Percentiles rank a stretch among this genome's conserved stretches.
phyloP scores from a whole-genome alignment of 1,140 invertebrate species.

The Caenorhabditis inopinata region DNA sequence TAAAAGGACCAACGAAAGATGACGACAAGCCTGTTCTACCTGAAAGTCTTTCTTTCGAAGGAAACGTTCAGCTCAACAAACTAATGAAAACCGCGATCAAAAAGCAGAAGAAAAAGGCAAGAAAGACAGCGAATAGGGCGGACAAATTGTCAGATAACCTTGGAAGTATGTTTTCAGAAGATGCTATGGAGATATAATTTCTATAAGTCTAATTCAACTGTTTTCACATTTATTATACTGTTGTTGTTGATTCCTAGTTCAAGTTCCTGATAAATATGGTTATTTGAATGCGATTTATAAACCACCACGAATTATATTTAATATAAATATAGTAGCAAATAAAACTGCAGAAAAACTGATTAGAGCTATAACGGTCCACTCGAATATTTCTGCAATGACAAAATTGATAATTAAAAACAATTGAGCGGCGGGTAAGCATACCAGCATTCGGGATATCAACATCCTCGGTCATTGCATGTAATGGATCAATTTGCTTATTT shows the following conservation, averaged over 20 bases:
- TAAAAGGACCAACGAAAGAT: slow-evolving; percentile 23
- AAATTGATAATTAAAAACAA: no score
- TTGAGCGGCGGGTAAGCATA: neutral
- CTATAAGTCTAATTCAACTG: neutral
- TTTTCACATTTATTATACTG: neutral
- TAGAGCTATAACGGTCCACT: neutral
- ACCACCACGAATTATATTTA: neutral
- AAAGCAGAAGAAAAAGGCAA: slow-evolving; percentile 49
- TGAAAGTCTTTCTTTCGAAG: slow-evolving; percentile 43
- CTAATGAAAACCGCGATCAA: slow-evolving; percentile 53
- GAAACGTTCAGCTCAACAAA: slow-evolving; percentile 51
- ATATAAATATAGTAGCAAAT: neutral
- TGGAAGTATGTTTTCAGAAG: neutral
- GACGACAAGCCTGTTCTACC: slow-evolving; percentile 39
- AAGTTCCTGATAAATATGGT: neutral
- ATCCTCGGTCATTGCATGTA: no score
- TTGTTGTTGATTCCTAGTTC: slow-evolving; percentile 3
- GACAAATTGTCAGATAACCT: neutral
- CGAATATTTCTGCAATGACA: neutral
- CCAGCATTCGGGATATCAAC: no score
- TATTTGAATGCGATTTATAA: neutral
- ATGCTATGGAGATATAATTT: slow-evolving; percentile 8
- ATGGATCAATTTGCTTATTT: neutral
- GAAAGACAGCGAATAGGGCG: slow-evolving; percentile 34
- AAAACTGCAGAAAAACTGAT: neutral